Evolutionary conservation across 2,888 invertebrate genomes (phyloP), one percentile per base, ranked within the genome.

Genomic region (Myathropa florea): DNA sequence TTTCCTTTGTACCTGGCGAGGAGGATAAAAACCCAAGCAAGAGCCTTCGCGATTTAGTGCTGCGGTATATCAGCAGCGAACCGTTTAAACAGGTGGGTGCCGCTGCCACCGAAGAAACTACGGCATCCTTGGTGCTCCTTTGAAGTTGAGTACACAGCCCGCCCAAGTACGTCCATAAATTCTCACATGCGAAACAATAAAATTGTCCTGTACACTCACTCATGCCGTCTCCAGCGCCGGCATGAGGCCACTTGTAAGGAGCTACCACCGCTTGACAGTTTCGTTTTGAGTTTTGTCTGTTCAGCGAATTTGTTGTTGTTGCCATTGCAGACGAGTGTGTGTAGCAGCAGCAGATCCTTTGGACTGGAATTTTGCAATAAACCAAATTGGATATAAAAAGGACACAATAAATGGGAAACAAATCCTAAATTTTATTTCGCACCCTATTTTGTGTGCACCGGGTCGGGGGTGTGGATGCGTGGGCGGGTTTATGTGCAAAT

Each of bases 361-460:
- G 18, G 78, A 87, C 59, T 79, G 76, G 79, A 80, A 83, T 83
- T 83, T 80, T 64, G 80, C 83, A 83, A 83, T 83, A 87, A 83
- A 87, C 87, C 79, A 83, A 87, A 83, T 87, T 83, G 87, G 87
- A 80, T 87, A 83, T 80, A 80, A 87, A 87, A 80, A 77, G 80
- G 76, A 79, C 79, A 72, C 75, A 83, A 79, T 83, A 86, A 83
- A 83, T 82, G 79, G 83, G 79, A 86, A 83, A 86, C 83, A 86
- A 83, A 86, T 86, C 86, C 86, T 78, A 83, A 83, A 86, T 83
- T 86, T 86, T 83, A 86, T 86, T 86, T 82, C 86, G 67, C 79
- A 83, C 79, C 79, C 83, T 57, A 57, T 70, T 79, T 67, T 75
- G 59, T 59, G 57, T 65, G 65, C 79, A 59, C 36, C 68, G 46